These are phyloP conservation scores for Capreolus pygargus DNA, from an alignment of 2,113 vertebrate genomes.

Conservation along the genomic window DNA sequence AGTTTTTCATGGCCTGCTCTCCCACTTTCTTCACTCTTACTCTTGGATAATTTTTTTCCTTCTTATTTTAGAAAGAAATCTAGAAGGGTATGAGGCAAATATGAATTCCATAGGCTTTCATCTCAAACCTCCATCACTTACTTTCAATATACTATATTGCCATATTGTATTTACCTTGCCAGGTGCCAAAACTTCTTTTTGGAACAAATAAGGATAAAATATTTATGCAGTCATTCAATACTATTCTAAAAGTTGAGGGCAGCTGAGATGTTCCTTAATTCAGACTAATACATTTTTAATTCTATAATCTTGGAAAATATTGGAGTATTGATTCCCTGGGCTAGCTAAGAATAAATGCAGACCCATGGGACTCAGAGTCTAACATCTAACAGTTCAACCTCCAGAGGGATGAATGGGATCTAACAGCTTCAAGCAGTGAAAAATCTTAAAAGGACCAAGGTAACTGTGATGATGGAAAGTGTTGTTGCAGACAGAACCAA, in stretches of 20 bases:
- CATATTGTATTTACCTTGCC: not conserved
- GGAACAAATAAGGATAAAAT: not conserved
- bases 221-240: not conserved
- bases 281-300: slow-evolving; percentile 23
- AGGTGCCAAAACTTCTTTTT: not conserved
- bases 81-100: not conserved
- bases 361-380: not conserved
- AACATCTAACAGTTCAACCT: not conserved
- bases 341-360: slow-evolving; percentile 20
- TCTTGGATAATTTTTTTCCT: not conserved
- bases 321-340: slow-evolving; percentile 9
- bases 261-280: not conserved
- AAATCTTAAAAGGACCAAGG: slow-evolving; percentile 22
- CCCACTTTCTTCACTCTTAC: not conserved
- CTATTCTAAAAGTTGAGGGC: slow-evolving; percentile 34
- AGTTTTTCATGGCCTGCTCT: not conserved
- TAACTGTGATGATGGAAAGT: not conserved
- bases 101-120: not conserved
- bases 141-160: not conserved
- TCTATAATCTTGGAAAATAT: slow-evolving; percentile 26
- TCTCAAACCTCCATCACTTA: not conserved
- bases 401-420: not conserved
- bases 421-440: slow-evolving; percentile 9
- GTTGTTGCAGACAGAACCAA: not conserved
- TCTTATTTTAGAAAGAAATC: not conserved